These are phyloP conservation scores for Cosmorhoe ocellata DNA, from an alignment of 2,888 invertebrate species.

Conservation along the genomic window DNA sequence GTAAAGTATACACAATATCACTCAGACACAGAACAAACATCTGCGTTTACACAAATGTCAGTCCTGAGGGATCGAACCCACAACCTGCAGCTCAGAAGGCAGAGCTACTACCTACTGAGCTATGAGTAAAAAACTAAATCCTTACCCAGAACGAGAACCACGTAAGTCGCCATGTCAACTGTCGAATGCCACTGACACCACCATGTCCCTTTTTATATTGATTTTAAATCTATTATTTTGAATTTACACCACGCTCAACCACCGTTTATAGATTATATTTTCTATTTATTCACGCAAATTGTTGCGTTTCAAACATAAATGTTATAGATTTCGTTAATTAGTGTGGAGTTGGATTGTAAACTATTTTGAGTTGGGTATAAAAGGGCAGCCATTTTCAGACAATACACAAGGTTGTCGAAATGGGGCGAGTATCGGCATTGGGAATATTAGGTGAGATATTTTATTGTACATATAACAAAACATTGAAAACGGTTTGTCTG, in stretches of 20 bases:
- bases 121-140: not conserved
- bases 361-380: slow-evolving; percentile 22
- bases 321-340: not conserved
- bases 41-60: too few relatives aligned
- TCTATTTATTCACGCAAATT: not conserved
- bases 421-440: slow-evolving; percentile 64
- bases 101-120: too few relatives aligned
- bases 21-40: too few relatives aligned
- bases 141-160: slow-evolving; percentile 12
- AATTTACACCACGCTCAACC: too few relatives aligned
- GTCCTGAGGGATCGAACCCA: too few relatives aligned
- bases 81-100: too few relatives aligned
- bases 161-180: slow-evolving; percentile 9
- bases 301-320: slow-evolving; percentile 7
- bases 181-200: not conserved
- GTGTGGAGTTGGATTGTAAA: slow-evolving; percentile 1
- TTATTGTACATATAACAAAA: not conserved
- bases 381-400: slow-evolving; percentile 4
- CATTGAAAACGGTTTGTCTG: too few relatives aligned
- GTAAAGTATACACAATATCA: too few relatives aligned
- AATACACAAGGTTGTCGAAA: slow-evolving; percentile 51
- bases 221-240: too few relatives aligned
- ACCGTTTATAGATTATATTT: not conserved
- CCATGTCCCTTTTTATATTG: not conserved
- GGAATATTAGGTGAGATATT: slow-evolving; percentile 57